These are phyloP conservation scores for Drosophila novamexicana DNA, from an alignment of 1,140 invertebrate genomes.

Conservation along the genomic window DNA sequence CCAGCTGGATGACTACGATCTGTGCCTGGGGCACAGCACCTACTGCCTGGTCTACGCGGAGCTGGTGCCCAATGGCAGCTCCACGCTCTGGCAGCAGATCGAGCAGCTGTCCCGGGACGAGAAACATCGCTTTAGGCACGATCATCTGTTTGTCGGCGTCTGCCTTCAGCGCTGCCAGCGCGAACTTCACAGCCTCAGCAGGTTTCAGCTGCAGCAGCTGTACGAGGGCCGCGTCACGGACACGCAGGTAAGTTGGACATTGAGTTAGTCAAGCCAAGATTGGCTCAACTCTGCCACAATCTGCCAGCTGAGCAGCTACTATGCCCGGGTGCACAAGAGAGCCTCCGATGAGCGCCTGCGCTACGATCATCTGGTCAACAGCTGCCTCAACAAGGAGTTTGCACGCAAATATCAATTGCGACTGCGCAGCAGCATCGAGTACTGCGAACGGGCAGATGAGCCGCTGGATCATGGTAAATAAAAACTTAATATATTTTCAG, in stretches of 20 bases:
- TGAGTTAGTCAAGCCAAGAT: background rate
- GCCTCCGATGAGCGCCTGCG: constrained; percentile 41
- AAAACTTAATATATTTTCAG: background rate
- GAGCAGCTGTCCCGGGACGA: constrained; percentile 78
- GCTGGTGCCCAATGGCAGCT: constrained; percentile 73
- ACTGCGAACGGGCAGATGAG: constrained; percentile 61
- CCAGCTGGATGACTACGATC: constrained; percentile 85
- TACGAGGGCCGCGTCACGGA: constrained; percentile 44
- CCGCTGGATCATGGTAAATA: constrained; percentile 47
- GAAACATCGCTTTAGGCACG: constrained; percentile 85
- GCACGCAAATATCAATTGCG: constrained; percentile 45
- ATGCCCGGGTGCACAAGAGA: constrained; percentile 52
- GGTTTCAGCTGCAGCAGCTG: constrained; percentile 26
- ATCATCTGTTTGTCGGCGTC: constrained; percentile 85
- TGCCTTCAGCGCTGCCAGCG: constrained; percentile 83
- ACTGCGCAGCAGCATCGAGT: constrained; percentile 64
- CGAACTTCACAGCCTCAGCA: constrained; percentile 12
- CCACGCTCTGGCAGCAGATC: constrained; percentile 84
- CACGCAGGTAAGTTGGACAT: constrained; percentile 34
- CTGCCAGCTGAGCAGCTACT: constrained; percentile 55
- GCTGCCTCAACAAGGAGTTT: constrained; percentile 71
- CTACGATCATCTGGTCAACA: constrained; percentile 61
- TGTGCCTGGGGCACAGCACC: constrained; percentile 72
- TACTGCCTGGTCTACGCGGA: constrained; percentile 85
- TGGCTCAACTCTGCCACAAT: background rate